Percentiles rank a stretch among this genome's conserved stretches.
These are phyloP conservation scores for Labeo catla DNA, from an alignment of 2,113 vertebrate genomes.

Conservation along the genomic window DNA sequence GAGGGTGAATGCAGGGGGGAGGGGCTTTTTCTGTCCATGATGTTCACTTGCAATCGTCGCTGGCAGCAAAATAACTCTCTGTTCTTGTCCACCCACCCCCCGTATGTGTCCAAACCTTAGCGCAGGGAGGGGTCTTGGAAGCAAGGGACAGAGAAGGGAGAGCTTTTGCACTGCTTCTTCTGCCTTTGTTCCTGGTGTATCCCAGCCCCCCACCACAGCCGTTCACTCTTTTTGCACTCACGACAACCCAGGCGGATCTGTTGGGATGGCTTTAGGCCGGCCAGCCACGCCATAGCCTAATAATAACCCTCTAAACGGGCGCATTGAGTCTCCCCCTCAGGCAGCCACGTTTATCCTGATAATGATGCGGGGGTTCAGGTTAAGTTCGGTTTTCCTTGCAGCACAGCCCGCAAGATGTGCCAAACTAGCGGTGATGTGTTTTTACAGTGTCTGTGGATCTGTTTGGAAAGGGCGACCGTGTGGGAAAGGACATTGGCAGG, in stretches of 20 bases:
- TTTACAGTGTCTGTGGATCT: background rate
- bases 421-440: constrained; percentile 54
- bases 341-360: constrained; percentile 52
- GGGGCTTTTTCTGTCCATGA: constrained; percentile 24
- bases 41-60: constrained; percentile 26
- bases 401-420: constrained; percentile 64
- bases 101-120: constrained; percentile 10
- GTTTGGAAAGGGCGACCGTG: constrained; percentile 25
- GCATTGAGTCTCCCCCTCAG: constrained; percentile 71
- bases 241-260: constrained; percentile 62
- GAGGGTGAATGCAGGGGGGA: background rate
- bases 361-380: constrained; percentile 55
- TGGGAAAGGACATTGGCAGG: constrained; percentile 26
- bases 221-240: constrained; percentile 33
- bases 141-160: constrained; percentile 25
- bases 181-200: constrained; percentile 52
- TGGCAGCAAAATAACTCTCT: constrained; percentile 40
- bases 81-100: constrained; percentile 25
- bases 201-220: constrained; percentile 60
- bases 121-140: constrained; percentile 30
- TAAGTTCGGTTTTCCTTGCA: constrained; percentile 58
- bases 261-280: constrained; percentile 60
- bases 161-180: constrained; percentile 39
- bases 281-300: constrained; percentile 66
- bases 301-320: constrained; percentile 73